Evolutionary conservation across 1,140 invertebrate species (phyloP), one percentile per base, ranked within the genome.

Genomic region (Zaprionus lachaisei): DNA sequence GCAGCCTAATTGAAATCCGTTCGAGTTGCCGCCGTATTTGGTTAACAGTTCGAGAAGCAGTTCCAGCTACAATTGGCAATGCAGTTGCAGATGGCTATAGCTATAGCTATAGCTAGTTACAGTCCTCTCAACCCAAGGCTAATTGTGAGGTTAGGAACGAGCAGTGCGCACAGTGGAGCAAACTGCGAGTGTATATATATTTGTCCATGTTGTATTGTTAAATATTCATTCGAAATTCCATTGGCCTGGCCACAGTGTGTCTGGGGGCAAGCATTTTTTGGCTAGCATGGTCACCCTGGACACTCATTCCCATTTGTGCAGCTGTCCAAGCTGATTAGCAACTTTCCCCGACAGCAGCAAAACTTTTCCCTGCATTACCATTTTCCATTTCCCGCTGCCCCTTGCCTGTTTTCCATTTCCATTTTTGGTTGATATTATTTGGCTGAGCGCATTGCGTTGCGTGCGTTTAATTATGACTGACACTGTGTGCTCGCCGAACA

Each of bases 381-480:
- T 57, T 54, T 54, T 24, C 51, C 51, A 65, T 72, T 65, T 70
- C 64, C 61, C 51, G n/a, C 7, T 54, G 22, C 49, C 20, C 20
- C 2, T 38, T 26, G 7, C 14, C 28, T 28, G 28, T n/a, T 41
- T 41, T n/a, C 15, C 73, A 62, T 80, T 80, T 77, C 56, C 61
- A 80, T 83, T 86, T 87, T 72, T 38, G 20, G 51, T 73, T 74
- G 67, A 86, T 81, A 75, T 81, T 76, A 72, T 81, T 81, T 78
- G 70, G 49, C 69, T 80, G 58, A 57, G 66, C 54, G 60, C 72
- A 69, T 61, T 64, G 68, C 69, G 64, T 68, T 68, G 51, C 37
- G 34, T 65, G 37, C 17, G 55, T 63, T 79, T 87, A 89, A 87
- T 87, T 89, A 83, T 83, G 73, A 84, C 81, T 87, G 84, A 81